Conservation (phyloP, 1,140 invertebrate species). For the Meteorus sp. region DNA sequence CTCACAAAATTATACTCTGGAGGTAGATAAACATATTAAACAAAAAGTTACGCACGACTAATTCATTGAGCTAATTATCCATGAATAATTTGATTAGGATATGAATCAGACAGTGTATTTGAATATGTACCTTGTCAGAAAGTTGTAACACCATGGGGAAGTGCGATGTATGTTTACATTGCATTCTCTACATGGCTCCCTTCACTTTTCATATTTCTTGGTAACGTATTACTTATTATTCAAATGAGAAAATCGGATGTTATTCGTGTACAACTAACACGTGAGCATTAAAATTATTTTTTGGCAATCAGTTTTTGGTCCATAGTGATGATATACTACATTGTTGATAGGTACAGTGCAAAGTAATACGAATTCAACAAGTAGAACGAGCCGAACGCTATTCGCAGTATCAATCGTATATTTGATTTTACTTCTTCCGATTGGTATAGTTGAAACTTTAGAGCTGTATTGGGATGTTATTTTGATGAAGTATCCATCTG, state of each 20-base stretch:
- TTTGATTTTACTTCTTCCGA: conserved; percentile 45
- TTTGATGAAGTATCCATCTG: conserved; percentile 34
- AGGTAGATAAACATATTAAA: conserved; percentile 30
- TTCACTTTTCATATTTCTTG: conserved; percentile 46
- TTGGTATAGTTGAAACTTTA: conserved; percentile 49
- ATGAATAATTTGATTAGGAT: conserved; percentile 44
- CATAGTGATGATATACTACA: not conserved
- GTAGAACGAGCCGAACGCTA: conserved; percentile 37
- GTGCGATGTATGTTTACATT: conserved; percentile 46
- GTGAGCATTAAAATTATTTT: conserved; percentile 32
- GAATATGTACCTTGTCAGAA: conserved; percentile 46
- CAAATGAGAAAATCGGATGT: conserved; percentile 40
- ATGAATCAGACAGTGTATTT: conserved; percentile 51
- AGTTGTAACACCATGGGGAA: conserved; percentile 42
- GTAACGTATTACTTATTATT: conserved; percentile 46
- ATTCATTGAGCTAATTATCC: too few relatives aligned
- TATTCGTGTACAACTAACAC: conserved; percentile 37
- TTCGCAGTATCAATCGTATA: conserved; percentile 46
- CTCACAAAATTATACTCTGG: conserved; percentile 42
- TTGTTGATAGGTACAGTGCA: conserved; percentile 22
- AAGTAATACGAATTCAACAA: conserved; percentile 29
- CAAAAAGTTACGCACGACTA: not conserved
- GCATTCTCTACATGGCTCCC: conserved; percentile 52
- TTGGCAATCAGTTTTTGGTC: not conserved
- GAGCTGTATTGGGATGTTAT: conserved; percentile 50